These are phyloP conservation scores for Phaenicophaeus curvirostris DNA, from an alignment of 2,797 vertebrate genomes.

Conservation along the genomic window DNA sequence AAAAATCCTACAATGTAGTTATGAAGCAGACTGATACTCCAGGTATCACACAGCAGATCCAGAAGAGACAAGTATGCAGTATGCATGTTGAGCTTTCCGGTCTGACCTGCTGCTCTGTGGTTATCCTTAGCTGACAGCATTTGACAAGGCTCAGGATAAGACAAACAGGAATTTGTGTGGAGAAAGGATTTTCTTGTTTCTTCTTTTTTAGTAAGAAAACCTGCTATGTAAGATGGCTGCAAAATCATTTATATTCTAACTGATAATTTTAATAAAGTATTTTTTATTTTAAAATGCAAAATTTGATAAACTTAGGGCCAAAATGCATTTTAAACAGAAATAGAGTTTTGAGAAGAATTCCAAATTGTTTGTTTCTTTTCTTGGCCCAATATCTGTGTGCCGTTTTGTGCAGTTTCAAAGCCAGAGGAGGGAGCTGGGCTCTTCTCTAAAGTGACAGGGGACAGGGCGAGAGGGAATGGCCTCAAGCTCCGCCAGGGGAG, in stretches of 20 bases:
- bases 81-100: background rate
- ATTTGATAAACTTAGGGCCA: background rate
- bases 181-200: background rate
- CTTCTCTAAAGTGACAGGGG: no score
- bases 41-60: background rate
- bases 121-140: background rate
- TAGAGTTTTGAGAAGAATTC: background rate
- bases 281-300: background rate
- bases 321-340: background rate
- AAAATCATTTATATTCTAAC: background rate
- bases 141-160: background rate
- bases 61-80: background rate
- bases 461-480: no score
- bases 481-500: no score
- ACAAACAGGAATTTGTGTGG: background rate
- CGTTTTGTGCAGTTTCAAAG: no score
- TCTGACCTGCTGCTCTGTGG: background rate
- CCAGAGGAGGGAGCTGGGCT: no score
- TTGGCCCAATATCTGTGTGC: no score
- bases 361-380: background rate
- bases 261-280: background rate
- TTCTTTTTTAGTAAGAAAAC: background rate
- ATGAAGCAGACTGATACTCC: background rate
- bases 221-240: background rate
- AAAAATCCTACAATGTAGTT: background rate